Evolutionary conservation across 2,113 vertebrate species (phyloP).

Genomic region (Camelus dromedarius): DNA sequence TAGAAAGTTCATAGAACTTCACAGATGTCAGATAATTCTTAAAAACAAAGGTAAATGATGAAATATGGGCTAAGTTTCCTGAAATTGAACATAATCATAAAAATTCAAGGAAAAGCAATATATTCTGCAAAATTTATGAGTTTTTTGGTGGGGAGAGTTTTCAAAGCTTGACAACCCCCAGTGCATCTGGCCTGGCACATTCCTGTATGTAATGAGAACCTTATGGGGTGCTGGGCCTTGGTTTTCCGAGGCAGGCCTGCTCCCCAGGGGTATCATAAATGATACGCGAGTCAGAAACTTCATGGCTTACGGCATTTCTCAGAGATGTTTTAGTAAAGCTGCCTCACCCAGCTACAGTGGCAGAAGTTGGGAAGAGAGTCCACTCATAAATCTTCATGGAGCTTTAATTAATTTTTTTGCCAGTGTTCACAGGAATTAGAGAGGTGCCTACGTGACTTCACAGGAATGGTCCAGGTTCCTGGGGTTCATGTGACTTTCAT

Average conservation of each 20-base stretch:
- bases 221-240: slow-evolving; percentile 69
- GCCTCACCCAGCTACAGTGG: not conserved
- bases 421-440: not conserved
- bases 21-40: slow-evolving; percentile 61
- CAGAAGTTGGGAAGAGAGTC: slow-evolving; percentile 33
- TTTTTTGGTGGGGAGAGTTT: slow-evolving; percentile 46
- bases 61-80: slow-evolving; percentile 67
- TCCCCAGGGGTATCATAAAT: slow-evolving; percentile 78
- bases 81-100: slow-evolving; percentile 80
- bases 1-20: slow-evolving; percentile 58
- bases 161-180: slow-evolving; percentile 69
- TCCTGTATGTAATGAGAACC: slow-evolving; percentile 82
- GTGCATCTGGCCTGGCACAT: slow-evolving; percentile 79
- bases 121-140: slow-evolving; percentile 80
- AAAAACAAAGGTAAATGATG: slow-evolving; percentile 70
- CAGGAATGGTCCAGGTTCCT: not conserved
- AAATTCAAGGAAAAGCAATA: slow-evolving; percentile 76
- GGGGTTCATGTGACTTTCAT: not conserved
- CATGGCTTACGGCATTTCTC: slow-evolving; percentile 67
- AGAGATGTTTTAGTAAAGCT: slow-evolving; percentile 65
- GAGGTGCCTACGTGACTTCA: not conserved
- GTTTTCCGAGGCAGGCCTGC: slow-evolving; percentile 62
- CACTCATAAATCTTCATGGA: slow-evolving; percentile 56
- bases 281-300: slow-evolving; percentile 73
- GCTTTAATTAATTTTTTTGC: slow-evolving; percentile 51